Evolutionary conservation across 2,113 vertebrate genomes (phyloP).

Genomic region (Alectura lathami): DNA sequence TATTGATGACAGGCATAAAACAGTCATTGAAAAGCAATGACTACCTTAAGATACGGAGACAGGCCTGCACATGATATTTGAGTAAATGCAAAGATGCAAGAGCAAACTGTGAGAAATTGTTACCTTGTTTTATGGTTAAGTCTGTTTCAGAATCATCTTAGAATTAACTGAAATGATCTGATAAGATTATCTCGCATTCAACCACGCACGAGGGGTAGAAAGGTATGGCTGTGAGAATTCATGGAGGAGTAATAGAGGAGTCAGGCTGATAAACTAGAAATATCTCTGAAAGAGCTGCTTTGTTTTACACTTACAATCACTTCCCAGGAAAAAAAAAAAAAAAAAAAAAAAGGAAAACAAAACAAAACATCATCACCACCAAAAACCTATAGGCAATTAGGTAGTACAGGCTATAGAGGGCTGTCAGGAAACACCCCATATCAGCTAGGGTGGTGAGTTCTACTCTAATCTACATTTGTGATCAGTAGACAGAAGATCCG

Average conservation of each 20-base stretch:
- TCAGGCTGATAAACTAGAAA: neutral
- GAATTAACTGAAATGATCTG: neutral
- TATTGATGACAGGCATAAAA: neutral
- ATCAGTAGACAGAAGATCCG: neutral
- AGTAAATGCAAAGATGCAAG: neutral
- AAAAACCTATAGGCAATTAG: neutral
- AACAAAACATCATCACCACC: neutral
- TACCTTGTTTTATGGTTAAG: neutral
- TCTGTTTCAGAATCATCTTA: neutral
- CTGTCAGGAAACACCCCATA: constrained; percentile 17
- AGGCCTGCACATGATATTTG: neutral
- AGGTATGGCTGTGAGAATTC: neutral
- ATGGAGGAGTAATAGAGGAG: neutral
- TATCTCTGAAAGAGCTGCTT: neutral
- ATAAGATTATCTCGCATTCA: neutral
- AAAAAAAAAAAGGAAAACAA: constrained; percentile 25
- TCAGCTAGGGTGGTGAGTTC: neutral
- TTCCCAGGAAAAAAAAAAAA: neutral
- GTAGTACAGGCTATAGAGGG: neutral
- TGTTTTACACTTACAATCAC: neutral
- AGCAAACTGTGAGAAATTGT: neutral
- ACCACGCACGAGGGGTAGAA: neutral
- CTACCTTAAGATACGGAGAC: neutral
- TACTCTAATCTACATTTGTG: neutral
- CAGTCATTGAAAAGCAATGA: neutral